A percentile compares a stretch with the other conserved stretches of the same genome.
Evolutionary conservation across 2,888 invertebrate species (phyloP).

Genomic region (Dorcus parallelipipedus): DNA sequence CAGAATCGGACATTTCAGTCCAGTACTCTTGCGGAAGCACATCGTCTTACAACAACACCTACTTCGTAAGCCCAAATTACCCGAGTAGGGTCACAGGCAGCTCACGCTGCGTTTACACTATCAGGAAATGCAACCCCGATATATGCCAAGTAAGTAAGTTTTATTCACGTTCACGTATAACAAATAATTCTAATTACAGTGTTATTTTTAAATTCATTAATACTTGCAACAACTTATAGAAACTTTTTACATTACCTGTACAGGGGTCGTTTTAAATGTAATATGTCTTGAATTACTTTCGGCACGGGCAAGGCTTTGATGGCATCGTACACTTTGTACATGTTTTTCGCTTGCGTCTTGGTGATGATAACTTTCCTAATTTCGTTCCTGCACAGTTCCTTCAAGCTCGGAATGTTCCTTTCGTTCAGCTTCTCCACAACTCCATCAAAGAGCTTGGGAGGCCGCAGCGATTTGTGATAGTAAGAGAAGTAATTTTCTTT

Average conservation of each 20-base stretch:
- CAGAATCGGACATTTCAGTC: conserved; percentile 51
- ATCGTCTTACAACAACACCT: conserved; percentile 73
- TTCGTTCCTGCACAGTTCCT: too few species aligned
- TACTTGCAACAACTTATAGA: not conserved
- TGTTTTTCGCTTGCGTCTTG: too few species aligned
- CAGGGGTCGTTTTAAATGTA: not conserved
- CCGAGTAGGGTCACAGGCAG: conserved; percentile 68
- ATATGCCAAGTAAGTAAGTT: conserved; percentile 62
- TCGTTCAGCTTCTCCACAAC: too few species aligned
- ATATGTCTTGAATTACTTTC: not conserved
- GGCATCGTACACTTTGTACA: not conserved
- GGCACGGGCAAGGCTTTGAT: not conserved
- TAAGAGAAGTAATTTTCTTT: too few species aligned
- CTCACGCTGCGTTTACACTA: conserved; percentile 65
- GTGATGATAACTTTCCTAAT: too few species aligned
- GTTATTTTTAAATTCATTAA: not conserved
- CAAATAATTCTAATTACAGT: not conserved
- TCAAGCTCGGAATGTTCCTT: too few species aligned
- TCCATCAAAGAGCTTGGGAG: too few species aligned
- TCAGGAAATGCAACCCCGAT: conserved; percentile 63
- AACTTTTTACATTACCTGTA: not conserved
- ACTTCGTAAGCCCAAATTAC: conserved; percentile 75
- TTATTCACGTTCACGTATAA: not conserved
- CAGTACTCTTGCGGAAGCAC: conserved; percentile 64
- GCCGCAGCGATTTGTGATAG: too few species aligned